Evolutionary conservation across 2,888 invertebrate genomes (phyloP), one percentile per base, ranked within the genome.

Genomic region (Apotomis capreana): DNA sequence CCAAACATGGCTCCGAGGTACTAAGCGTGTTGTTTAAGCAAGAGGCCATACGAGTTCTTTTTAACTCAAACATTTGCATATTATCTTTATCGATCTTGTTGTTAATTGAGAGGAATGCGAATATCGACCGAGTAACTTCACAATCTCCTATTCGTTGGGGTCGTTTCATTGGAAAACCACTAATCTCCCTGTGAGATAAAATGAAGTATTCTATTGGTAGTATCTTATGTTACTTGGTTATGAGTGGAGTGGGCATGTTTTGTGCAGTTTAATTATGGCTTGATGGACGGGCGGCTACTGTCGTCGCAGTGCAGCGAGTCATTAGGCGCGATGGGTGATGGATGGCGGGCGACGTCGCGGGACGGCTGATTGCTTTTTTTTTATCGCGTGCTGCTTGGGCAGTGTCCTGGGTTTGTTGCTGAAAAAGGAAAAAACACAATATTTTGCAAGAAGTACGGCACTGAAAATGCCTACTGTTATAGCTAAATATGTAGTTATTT

Each of bases 211-310:
- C 40, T 40, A 6, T 49, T 9, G 3, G 9, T 9, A 9, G 10
- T 9, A 49, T 49, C 8, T 49, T 6, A 0, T 3, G 49, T 49
- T 49, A 49, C 8, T 9, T 9, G 9, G 10, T 8, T 10, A 9
- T 3, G 9, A 49, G 49, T 49, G 3, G 9, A 40, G 9, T 49
- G 3, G 49, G 9, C 9, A 9, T 49, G 83, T 85, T 85, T 83
- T 82, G 81, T 79, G 81, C 81, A 79, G 79, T 77, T 88, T 91
- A 89, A 91, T 91, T 91, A 91, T 80, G 74, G 75, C 78, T 83
- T 91, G 92, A 92, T 92, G 85, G 87, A 91, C 90, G 88, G 80
- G 73, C 78, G 73, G 88, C 88, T 87, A 87, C 89, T 80, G 87
- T 78, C 81, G 82, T 81, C 84, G 85, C 84, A 83, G 79, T 75